Evolutionary conservation across 1,140 invertebrate genomes (phyloP).

Genomic region (Vanessa atalanta): DNA sequence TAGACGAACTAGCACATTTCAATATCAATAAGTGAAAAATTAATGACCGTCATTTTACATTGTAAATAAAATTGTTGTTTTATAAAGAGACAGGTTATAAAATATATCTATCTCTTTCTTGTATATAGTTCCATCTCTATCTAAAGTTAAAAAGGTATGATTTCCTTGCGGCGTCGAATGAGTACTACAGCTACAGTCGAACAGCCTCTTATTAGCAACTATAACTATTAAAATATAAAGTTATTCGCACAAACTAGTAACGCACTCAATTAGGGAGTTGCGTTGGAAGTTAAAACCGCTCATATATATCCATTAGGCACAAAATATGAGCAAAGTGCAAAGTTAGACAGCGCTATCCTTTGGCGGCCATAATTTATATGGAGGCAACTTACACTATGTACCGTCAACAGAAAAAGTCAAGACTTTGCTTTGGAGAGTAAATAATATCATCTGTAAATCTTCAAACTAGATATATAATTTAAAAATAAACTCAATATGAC

Average conservation of each 20-base stretch:
- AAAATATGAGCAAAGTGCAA: constrained; percentile 78
- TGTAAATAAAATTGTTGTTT: too few species aligned
- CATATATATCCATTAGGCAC: constrained; percentile 74
- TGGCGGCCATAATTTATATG: constrained; percentile 73
- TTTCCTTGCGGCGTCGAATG: not conserved
- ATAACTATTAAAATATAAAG: constrained; percentile 30
- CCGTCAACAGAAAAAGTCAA: constrained; percentile 48
- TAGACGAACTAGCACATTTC: too few species aligned
- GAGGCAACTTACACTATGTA: constrained; percentile 62
- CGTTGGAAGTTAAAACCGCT: constrained; percentile 66
- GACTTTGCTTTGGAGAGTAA: not conserved
- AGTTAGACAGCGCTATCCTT: constrained; percentile 77
- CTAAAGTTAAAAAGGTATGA: not conserved
- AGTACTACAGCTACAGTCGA: too few species aligned
- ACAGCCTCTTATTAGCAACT: not conserved
- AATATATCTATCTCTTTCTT: not conserved
- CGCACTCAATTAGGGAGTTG: constrained; percentile 74
- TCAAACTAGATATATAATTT: too few species aligned
- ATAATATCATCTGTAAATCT: too few species aligned
- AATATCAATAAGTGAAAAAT: too few species aligned
- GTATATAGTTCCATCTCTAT: not conserved
- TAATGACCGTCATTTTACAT: too few species aligned
- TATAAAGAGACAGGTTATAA: not conserved
- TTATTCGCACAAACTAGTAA: constrained; percentile 42
- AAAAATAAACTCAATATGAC: too few species aligned